Base-by-base conservation (phyloP, 2,797 vertebrate species). In the Percopsis omiscomaycus region DNA sequence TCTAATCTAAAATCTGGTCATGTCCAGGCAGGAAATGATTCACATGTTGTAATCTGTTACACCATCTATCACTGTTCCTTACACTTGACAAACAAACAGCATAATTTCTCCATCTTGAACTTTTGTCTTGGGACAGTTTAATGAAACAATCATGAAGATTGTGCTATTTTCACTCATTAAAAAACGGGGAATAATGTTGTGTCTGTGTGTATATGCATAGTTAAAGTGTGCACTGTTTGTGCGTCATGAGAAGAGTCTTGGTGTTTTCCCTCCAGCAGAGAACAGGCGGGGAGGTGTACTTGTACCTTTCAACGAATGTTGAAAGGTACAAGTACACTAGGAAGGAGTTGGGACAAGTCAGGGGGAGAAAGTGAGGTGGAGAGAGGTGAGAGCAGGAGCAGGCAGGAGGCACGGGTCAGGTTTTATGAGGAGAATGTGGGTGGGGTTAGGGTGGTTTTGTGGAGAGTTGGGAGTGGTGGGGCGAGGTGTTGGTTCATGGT, bases 401-500 rank as follows among this genome's bases (percentile, higher is more conserved):
- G 47, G 44, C 6, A 28, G 46, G 63, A 22, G 3, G 5, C 2
- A 27, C 15, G 10, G 9, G 49, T 8, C 5, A 27, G 49, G 16
- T 10, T 51, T n/a, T 5, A 13, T 13, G 32, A 13, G 61, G 48
- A 48, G 11, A 66, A 60, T 52, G 61, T 60, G 46, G 28, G 29
- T 55, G 16, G 58, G 52, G 73, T 54, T 28, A 10, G 49, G 48
- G 14, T 5, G 68, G 22, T 56, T 45, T 66, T 75, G n/a, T 30
- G 55, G 81, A 81, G 69, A 73, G 67, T 73, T 80, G 84, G 87
- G 87, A 81, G 87, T 84, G 87, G 80, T 60, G 4, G 71, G 73
- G 49, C 59, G 74, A 77, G 75, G 72, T 79, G 61, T 62, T 69
- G 71, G 64, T 69, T 64, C 56, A 59, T 66, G 54, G 22, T 74